Evolutionary conservation across 2,888 invertebrate species (phyloP), one percentile per base, ranked within the genome.

Genomic region (Dicyrtoma fusca): DNA sequence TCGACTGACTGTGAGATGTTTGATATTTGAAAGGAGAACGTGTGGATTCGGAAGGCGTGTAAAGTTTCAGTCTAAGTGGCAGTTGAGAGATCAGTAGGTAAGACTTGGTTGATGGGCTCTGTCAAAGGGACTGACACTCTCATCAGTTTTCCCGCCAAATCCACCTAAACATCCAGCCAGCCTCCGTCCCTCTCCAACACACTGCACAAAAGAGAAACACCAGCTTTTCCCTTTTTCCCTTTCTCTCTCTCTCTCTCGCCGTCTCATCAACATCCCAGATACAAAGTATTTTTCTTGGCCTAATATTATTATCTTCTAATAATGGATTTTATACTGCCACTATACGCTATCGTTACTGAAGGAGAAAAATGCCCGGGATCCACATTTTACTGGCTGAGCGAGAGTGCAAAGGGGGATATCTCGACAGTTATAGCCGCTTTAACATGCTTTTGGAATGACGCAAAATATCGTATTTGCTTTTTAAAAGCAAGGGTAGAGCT

Each of bases 121-220:
- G 75, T 75, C 75, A 68, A 62, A 59, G 57, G 59, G 57, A 71
- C 66, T 73, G 75, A 75, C 75, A 75, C 73, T 73, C 75, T 75
- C 75, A 75, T 75, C 75, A 73, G 64, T 75, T 70, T 34, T 57
- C 64, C 42, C 55, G 64, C 53, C 49, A 53, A 51, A 65, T 57
- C 23, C 57, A 57, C 57, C 14, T 23, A 44, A 47, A 63, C 63
- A 23, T 26, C 25, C 61, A 45, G 49, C 25, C 61, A 45, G 49
- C 47, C 55, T 69, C 59, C 61, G 47, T 19, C 51, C n/a, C 34
- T 26, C 26, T 62, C 44, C 42, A 42, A 53, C 42, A 34, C n/a
- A n/a, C n/a, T n/a, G n/a, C n/a, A n/a, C n/a, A n/a, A n/a, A n/a
- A n/a, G n/a, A n/a, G n/a, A n/a, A n/a, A n/a, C n/a, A n/a, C 19